A percentile compares a stretch with the other conserved stretches of the same genome.
These are phyloP conservation scores for Sterna hirundo DNA, from an alignment of 2,113 vertebrate species.

Conservation along the genomic window DNA sequence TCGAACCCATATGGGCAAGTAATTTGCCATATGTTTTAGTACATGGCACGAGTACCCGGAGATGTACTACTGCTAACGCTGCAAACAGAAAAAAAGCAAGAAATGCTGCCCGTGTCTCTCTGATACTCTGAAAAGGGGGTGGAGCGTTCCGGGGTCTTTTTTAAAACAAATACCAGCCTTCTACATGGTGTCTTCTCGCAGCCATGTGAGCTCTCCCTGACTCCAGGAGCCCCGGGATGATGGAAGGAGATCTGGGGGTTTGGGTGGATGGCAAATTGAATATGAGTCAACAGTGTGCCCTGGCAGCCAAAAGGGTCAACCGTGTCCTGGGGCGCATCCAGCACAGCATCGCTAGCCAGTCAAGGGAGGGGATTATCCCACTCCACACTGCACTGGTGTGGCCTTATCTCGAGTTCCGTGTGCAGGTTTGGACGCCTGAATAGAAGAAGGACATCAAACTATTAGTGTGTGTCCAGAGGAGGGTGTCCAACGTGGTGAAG, in stretches of 20 bases:
- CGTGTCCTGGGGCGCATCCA: background rate
- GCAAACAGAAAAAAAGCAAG: background rate
- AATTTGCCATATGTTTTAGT: constrained; percentile 41
- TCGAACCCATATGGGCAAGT: constrained; percentile 1
- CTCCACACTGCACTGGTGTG: background rate
- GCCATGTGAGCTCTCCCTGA: background rate
- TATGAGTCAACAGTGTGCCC: background rate
- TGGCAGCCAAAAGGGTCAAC: background rate
- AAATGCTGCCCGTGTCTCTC: background rate
- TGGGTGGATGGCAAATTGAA: background rate
- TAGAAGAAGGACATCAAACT: background rate
- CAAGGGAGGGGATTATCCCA: background rate
- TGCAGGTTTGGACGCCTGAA: fast-evolving
- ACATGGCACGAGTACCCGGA: background rate
- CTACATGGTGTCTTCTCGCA: fast-evolving
- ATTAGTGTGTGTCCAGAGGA: background rate
- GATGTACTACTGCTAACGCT: background rate
- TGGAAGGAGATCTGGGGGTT: background rate
- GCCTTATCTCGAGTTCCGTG: background rate
- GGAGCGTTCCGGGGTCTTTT: background rate
- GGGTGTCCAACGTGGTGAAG: background rate
- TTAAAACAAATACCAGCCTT: background rate
- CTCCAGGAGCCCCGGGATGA: background rate
- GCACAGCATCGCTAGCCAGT: background rate
- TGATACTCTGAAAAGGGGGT: background rate